phyloP scores from a whole-genome alignment of 1,140 invertebrate genomes.

The Drosophila kanapiae region DNA sequence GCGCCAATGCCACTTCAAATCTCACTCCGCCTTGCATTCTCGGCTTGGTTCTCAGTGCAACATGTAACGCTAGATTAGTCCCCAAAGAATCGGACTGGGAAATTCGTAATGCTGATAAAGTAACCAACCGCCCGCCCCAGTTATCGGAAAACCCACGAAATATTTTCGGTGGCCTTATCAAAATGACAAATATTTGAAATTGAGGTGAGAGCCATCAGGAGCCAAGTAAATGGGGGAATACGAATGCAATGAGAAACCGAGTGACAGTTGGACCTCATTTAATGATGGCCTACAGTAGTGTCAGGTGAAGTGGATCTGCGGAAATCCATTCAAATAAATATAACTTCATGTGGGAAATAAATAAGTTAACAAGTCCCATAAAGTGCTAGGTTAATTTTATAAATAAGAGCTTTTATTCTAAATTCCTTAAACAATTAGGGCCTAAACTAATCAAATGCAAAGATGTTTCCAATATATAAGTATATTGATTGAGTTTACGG shows the following conservation, averaged over 20 bases:
- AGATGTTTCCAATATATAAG: background rate
- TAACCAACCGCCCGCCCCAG: slow-evolving; percentile 9
- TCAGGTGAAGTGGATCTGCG: background rate
- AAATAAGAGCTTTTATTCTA: too few species aligned
- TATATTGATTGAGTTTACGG: background rate
- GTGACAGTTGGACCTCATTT: slow-evolving; percentile 10
- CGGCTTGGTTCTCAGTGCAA: slow-evolving; percentile 33
- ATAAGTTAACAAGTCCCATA: background rate
- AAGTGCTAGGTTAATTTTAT: too few species aligned
- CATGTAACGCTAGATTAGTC: slow-evolving; percentile 54
- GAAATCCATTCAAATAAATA: background rate
- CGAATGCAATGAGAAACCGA: slow-evolving; percentile 8
- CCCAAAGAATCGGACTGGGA: slow-evolving; percentile 1
- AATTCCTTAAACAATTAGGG: too few species aligned
- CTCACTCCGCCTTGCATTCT: slow-evolving; percentile 34
- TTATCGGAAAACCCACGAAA: slow-evolving; percentile 34
- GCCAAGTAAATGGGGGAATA: slow-evolving; percentile 20
- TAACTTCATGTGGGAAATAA: background rate
- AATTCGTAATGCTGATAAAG: slow-evolving; percentile 31
- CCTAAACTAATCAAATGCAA: background rate
- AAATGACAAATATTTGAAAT: slow-evolving; percentile 80
- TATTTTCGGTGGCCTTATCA: slow-evolving; percentile 68
- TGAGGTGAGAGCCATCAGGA: slow-evolving; percentile 55
- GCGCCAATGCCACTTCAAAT: slow-evolving; percentile 74
- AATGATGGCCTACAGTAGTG: background rate